Evolutionary conservation across 2,113 vertebrate species (phyloP).

Genomic region (Chiloscyllium plagiosum): DNA sequence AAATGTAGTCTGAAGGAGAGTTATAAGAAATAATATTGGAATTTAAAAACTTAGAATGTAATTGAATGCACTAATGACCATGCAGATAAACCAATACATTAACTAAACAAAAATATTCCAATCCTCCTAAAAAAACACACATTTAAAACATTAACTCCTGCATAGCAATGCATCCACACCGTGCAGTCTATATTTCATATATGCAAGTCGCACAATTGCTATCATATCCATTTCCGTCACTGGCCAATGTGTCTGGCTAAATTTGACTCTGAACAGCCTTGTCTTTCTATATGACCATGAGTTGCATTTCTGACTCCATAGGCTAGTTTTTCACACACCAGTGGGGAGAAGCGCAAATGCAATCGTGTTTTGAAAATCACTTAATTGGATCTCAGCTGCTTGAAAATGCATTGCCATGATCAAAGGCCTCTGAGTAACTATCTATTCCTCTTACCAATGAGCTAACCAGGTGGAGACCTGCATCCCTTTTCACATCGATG

Average conservation of each 20-base stretch:
- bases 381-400: too few relatives aligned
- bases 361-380: too few relatives aligned
- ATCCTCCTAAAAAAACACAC: neutral
- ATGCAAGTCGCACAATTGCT: neutral
- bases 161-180: neutral
- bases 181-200: neutral
- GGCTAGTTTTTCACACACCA: too few relatives aligned
- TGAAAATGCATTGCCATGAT: too few relatives aligned
- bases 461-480: too few relatives aligned
- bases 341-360: too few relatives aligned
- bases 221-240: neutral
- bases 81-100: neutral
- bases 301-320: neutral
- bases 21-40: neutral
- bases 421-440: too few relatives aligned
- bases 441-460: too few relatives aligned
- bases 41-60: neutral
- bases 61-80: neutral
- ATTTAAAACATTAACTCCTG: neutral
- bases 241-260: neutral
- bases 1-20: neutral
- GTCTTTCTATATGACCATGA: neutral
- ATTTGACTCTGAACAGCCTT: neutral
- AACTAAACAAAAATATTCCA: neutral
- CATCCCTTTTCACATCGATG: too few relatives aligned